Evolutionary conservation across 2,888 invertebrate genomes (phyloP).

Genomic region (Cyclophora punctaria): DNA sequence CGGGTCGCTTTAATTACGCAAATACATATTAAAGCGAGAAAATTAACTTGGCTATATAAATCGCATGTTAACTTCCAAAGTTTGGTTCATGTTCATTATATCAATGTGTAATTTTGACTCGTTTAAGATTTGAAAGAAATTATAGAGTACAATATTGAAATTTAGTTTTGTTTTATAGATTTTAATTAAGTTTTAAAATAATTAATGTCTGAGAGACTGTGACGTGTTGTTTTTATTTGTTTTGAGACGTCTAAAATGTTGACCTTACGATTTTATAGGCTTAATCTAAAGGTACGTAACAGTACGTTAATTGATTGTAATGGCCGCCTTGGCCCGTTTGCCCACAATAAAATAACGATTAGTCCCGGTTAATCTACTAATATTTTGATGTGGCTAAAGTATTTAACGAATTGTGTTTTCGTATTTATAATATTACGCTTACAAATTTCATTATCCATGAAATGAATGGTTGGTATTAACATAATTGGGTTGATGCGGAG

Average conservation of each 20-base stretch:
- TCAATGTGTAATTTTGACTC: too few species aligned
- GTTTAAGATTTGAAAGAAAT: too few species aligned
- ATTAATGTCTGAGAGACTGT: too few species aligned
- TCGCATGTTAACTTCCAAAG: not conserved
- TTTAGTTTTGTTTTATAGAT: too few species aligned
- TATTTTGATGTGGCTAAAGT: not conserved
- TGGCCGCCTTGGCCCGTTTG: constrained; percentile 5
- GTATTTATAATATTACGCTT: constrained; percentile 9
- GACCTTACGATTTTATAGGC: too few species aligned
- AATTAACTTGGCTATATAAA: constrained; percentile 1
- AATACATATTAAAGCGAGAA: not conserved
- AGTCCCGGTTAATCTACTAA: not conserved
- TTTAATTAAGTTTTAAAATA: too few species aligned
- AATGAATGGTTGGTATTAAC: constrained; percentile 15
- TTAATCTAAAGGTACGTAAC: too few species aligned
- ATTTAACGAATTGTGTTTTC: not conserved
- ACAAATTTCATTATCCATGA: constrained; percentile 17
- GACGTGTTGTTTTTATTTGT: too few species aligned
- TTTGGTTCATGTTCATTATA: not conserved
- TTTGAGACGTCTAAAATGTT: too few species aligned
- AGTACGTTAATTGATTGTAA: not conserved
- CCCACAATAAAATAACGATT: not conserved
- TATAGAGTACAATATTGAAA: too few species aligned
- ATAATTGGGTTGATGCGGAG: constrained; percentile 13
- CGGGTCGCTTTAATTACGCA: constrained; percentile 2